Conservation (phyloP, 2,113 vertebrate species). For the Nycticebus coucang region DNA sequence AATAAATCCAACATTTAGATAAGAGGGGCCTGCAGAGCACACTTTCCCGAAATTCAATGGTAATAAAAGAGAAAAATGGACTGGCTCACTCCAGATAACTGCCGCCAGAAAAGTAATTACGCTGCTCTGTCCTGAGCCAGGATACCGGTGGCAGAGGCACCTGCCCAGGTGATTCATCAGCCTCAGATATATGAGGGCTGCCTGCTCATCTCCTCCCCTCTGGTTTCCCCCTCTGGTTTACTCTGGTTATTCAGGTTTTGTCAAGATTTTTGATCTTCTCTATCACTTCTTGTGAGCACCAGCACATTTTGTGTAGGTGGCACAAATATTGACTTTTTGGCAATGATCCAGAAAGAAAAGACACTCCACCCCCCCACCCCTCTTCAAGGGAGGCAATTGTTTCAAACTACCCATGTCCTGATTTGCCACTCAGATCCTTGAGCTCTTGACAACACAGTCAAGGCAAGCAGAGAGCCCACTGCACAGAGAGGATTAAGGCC, state of each 20-base stretch:
- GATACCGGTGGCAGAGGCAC: neutral
- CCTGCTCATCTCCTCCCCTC: slow-evolving; percentile 41
- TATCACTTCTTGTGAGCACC: neutral
- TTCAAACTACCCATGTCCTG: neutral
- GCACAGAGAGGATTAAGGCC: neutral
- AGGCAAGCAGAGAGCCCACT: neutral
- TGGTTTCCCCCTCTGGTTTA: too few relatives aligned
- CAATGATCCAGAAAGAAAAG: neutral
- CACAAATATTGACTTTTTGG: slow-evolving; percentile 20
- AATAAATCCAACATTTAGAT: slow-evolving; percentile 62
- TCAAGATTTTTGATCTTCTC: slow-evolving; percentile 31
- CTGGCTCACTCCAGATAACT: neutral
- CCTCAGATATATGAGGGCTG: slow-evolving; percentile 24
- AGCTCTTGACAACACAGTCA: neutral
- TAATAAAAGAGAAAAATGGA: slow-evolving; percentile 67
- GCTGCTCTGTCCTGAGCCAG: neutral
- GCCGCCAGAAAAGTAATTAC: slow-evolving; percentile 17
- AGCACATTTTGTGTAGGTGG: neutral
- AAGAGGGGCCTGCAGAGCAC: slow-evolving; percentile 55
- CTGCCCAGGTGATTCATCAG: slow-evolving; percentile 59
- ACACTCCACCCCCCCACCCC: neutral
- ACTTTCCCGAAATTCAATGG: slow-evolving; percentile 42
- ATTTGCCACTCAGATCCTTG: neutral
- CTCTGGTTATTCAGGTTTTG: slow-evolving; percentile 65
- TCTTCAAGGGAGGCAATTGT: neutral